Evolutionary conservation across 2,113 vertebrate species (phyloP).

Genomic region (Neodon shergylaensis): DNA sequence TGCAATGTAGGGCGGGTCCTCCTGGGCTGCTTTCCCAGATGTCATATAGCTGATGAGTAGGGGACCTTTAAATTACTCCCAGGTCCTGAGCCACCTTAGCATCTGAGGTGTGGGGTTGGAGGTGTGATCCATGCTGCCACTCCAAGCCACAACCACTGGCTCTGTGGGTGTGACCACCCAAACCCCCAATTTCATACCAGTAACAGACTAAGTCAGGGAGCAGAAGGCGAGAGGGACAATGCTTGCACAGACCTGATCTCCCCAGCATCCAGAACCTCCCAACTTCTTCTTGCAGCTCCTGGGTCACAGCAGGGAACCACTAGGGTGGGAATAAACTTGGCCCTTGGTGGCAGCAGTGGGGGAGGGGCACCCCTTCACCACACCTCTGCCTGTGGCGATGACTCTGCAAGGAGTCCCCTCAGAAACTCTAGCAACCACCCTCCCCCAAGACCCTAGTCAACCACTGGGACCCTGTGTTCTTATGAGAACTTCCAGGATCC

Average conservation of each 20-base stretch:
- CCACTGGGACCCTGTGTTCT: not conserved
- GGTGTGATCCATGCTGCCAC: not conserved
- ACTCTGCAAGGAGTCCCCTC: not conserved
- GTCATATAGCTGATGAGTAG: not conserved
- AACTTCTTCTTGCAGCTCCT: not conserved
- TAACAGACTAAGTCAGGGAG: slow-evolving; percentile 65
- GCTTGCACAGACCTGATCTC: not conserved
- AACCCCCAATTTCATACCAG: slow-evolving; percentile 79
- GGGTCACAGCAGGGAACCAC: slow-evolving; percentile 25
- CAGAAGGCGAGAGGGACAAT: not conserved
- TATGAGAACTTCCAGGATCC: not conserved
- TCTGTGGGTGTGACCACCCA: not conserved
- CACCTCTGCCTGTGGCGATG: not conserved
- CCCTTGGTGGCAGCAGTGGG: not conserved
- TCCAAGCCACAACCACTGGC: not conserved
- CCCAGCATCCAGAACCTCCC: no score
- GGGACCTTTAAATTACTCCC: not conserved
- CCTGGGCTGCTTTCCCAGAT: slow-evolving; percentile 20
- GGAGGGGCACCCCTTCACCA: not conserved
- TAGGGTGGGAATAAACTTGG: slow-evolving; percentile 61
- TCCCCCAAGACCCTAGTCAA: not conserved
- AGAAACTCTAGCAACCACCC: slow-evolving; percentile 14
- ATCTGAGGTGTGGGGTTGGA: not conserved
- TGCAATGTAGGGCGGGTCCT: slow-evolving; percentile 31
- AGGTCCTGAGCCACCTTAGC: not conserved